Conservation (phyloP, 2,113 vertebrate species). For the Empidonax alnorum region DNA sequence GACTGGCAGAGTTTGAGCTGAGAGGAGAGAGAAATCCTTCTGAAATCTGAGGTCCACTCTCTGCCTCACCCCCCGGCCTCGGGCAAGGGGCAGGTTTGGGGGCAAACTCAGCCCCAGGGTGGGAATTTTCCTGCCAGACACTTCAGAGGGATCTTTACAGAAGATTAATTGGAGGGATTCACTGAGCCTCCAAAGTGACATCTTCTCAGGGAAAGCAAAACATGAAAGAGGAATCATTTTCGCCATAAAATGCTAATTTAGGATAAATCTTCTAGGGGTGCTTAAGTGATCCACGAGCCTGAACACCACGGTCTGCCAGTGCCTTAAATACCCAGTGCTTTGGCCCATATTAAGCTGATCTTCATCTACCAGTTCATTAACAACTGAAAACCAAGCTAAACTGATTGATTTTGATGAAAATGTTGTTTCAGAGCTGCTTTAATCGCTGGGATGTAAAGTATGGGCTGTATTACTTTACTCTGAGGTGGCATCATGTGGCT, state of each 20-base stretch:
- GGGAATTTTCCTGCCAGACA: background rate
- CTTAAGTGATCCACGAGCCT: background rate
- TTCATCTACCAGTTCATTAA: background rate
- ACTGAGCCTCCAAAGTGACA: background rate
- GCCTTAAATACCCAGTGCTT: background rate
- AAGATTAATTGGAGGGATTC: background rate
- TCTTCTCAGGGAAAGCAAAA: background rate
- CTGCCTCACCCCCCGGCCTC: background rate
- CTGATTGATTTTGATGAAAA: conserved; percentile 50
- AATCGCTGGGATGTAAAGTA: conserved; percentile 27
- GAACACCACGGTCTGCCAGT: background rate
- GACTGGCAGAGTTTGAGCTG: background rate
- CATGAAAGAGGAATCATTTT: background rate
- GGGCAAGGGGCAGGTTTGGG: background rate
- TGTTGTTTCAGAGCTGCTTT: conserved; percentile 41
- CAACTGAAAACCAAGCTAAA: background rate
- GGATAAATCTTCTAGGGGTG: background rate
- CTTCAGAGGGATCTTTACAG: background rate
- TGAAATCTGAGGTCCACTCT: background rate
- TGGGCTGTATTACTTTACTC: background rate
- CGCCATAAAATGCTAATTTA: background rate
- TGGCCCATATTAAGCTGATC: background rate
- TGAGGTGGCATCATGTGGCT: background rate
- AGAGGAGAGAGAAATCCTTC: background rate
- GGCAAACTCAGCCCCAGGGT: background rate